phyloP scores from a whole-genome alignment of 2,797 vertebrate species.

The Hemibagrus guttatus region DNA sequence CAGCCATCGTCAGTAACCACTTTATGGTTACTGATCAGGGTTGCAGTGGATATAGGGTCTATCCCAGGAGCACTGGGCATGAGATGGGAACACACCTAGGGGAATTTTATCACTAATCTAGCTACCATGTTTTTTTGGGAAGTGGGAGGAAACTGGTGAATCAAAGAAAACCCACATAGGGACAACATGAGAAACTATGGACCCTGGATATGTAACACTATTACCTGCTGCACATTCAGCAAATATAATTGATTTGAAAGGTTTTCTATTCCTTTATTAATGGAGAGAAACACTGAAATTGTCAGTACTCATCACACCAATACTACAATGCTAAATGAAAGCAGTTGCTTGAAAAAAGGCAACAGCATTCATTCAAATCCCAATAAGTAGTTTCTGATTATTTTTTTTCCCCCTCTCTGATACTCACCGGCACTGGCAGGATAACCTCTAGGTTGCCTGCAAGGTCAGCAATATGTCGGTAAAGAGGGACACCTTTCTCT shows the following conservation, averaged over 20 bases:
- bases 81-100: not conserved
- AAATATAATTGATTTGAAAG: not conserved
- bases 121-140: not conserved
- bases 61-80: not conserved
- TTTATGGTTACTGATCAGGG: not conserved
- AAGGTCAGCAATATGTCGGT: slow-evolving; percentile 92
- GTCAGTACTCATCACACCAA: not conserved
- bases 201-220: not conserved
- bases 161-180: not conserved
- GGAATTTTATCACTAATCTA: not conserved
- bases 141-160: not conserved
- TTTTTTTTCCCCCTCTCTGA: not conserved
- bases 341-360: not conserved
- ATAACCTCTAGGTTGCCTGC: slow-evolving; percentile 90
- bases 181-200: not conserved
- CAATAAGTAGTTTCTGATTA: not conserved
- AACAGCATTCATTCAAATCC: not conserved
- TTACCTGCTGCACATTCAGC: not conserved
- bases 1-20: not conserved
- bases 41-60: not conserved
- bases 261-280: not conserved
- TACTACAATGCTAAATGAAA: not conserved
- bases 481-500: slow-evolving; percentile 92
- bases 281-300: not conserved
- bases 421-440: slow-evolving; percentile 90